phyloP scores from a whole-genome alignment of 2,797 vertebrate species.

The Rhincodon typus region DNA sequence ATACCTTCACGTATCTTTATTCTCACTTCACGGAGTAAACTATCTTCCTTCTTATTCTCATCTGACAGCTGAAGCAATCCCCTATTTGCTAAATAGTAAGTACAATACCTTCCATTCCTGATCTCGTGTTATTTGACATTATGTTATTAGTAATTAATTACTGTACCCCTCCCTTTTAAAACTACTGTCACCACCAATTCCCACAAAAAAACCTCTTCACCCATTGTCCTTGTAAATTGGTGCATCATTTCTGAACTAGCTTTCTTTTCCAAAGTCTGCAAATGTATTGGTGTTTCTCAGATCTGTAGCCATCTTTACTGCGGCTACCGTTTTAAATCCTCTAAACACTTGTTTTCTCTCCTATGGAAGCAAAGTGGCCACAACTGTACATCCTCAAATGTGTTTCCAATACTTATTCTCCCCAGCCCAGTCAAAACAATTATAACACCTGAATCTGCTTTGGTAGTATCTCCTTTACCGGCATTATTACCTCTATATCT shows the following conservation, averaged over 20 bases:
- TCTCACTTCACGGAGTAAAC: not conserved
- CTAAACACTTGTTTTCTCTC: not conserved
- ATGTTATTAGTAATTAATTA: not conserved
- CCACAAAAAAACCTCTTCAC: not conserved
- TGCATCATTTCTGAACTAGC: not conserved
- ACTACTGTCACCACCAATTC: not conserved
- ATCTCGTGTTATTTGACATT: not conserved
- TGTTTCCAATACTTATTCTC: not conserved
- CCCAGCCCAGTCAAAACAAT: not conserved
- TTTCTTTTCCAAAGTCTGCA: not conserved
- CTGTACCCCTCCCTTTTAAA: not conserved
- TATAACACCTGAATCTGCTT: not conserved
- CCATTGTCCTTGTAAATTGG: not conserved
- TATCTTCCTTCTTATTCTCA: not conserved
- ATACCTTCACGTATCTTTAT: conserved; percentile 12
- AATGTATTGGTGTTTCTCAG: not conserved
- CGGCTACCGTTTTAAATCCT: not conserved
- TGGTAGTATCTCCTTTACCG: not conserved
- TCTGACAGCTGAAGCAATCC: not conserved
- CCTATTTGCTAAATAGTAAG: not conserved
- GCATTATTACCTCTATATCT: not conserved
- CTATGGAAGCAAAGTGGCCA: not conserved
- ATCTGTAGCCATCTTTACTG: not conserved
- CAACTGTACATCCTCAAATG: not conserved
- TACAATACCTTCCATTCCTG: not conserved